Conservation (phyloP, 2,888 invertebrate genomes). For the Chironomus tentans region DNA sequence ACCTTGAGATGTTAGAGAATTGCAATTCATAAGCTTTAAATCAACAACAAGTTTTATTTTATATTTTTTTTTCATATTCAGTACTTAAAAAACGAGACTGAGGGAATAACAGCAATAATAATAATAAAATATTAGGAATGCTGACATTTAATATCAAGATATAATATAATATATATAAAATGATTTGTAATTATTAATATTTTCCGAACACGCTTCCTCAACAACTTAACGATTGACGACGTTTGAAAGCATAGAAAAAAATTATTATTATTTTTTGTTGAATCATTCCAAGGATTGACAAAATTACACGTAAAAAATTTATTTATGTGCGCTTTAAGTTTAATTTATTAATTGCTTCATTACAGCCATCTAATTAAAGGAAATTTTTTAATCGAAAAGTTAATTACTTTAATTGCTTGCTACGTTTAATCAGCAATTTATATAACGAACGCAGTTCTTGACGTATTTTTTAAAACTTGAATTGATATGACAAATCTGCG, state of each 20-base stretch:
- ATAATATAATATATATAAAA: not conserved
- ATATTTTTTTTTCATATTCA: not conserved
- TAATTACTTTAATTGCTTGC: too few relatives aligned
- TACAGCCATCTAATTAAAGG: not conserved
- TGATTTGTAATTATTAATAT: slow-evolving; percentile 21
- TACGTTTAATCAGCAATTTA: too few relatives aligned
- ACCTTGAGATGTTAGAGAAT: slow-evolving; percentile 13
- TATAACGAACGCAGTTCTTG: too few relatives aligned
- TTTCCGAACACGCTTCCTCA: not conserved
- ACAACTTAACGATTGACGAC: not conserved
- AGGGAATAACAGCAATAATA: not conserved
- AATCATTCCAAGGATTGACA: not conserved
- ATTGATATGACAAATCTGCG: too few relatives aligned
- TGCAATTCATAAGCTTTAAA: slow-evolving; percentile 4
- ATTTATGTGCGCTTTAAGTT: not conserved
- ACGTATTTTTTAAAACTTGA: too few relatives aligned
- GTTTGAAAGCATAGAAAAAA: too few relatives aligned
- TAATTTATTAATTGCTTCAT: not conserved
- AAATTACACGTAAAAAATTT: not conserved
- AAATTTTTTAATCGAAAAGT: not conserved
- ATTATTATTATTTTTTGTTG: not conserved
- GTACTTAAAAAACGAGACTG: not conserved
- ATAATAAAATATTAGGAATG: slow-evolving; percentile 12
- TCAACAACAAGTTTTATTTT: not conserved
- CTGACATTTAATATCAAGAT: slow-evolving; percentile 16